phyloP scores from a whole-genome alignment of 1,140 invertebrate species.

The Ostrea edulis region DNA sequence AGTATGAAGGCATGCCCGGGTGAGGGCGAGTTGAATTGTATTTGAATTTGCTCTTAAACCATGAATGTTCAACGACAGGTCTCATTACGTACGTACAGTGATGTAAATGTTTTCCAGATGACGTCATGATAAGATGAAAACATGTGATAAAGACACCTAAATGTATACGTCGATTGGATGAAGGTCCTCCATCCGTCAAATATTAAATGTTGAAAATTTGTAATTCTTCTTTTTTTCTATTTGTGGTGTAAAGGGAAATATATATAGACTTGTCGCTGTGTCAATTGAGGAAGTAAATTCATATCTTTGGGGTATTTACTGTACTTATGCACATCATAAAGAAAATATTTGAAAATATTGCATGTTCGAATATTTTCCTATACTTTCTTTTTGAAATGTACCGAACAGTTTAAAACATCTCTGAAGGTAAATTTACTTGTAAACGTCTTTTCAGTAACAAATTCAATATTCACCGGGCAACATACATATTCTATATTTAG shows the following conservation, averaged over 20 bases:
- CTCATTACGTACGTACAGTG: slow-evolving; percentile 31
- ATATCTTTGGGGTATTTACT: not conserved
- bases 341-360: slow-evolving; percentile 29
- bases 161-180: slow-evolving; percentile 42
- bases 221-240: slow-evolving; percentile 5
- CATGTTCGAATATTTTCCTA: slow-evolving; percentile 19
- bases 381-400: slow-evolving; percentile 8
- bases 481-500: too few species aligned
- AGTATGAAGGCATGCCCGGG: slow-evolving; percentile 22
- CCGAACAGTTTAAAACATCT: not conserved
- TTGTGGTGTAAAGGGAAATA: not conserved
- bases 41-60: slow-evolving; percentile 21
- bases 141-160: slow-evolving; percentile 35
- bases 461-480: too few species aligned
- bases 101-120: slow-evolving; percentile 44
- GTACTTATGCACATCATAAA: slow-evolving; percentile 3
- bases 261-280: not conserved
- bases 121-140: slow-evolving; percentile 39
- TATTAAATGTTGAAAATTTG: slow-evolving; percentile 42
- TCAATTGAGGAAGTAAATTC: not conserved
- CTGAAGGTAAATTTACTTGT: not conserved
- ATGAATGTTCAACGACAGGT: slow-evolving; percentile 35
- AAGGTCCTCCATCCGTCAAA: slow-evolving; percentile 41
- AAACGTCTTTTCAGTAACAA: too few species aligned
- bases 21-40: slow-evolving; percentile 25